A percentile compares a stretch with the other conserved stretches of the same genome.
These are phyloP conservation scores for Pandemis cinnamomeana DNA, from an alignment of 2,888 invertebrate species.

Conservation along the genomic window DNA sequence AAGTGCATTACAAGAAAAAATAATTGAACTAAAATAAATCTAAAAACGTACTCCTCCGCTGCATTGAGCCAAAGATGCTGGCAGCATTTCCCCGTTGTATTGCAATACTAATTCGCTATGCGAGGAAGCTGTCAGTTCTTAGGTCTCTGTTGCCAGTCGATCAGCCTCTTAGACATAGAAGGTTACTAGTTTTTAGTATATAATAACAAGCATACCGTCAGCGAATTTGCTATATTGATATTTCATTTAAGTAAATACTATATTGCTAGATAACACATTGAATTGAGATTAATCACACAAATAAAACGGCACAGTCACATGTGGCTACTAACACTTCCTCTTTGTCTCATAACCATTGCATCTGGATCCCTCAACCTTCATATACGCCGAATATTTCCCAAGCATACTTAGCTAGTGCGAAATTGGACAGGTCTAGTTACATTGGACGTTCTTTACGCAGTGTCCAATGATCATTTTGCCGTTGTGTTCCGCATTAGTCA, in stretches of 20 bases:
- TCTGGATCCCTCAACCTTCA: conserved; percentile 5
- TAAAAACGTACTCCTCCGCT: no score
- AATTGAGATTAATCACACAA: conserved; percentile 12
- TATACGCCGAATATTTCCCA: neutral
- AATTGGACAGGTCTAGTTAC: conserved; percentile 20
- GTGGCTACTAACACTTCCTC: conserved; percentile 14
- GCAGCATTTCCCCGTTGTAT: no score
- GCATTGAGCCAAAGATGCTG: no score
- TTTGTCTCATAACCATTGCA: conserved; percentile 28
- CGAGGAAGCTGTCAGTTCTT: no score
- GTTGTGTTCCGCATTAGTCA: neutral
- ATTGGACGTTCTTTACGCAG: conserved; percentile 9
- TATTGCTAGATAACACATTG: conserved; percentile 17
- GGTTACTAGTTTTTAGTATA: no score
- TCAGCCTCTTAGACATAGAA: no score
- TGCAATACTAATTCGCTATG: no score
- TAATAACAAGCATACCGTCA: neutral
- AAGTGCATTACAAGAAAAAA: no score
- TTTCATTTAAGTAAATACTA: neutral
- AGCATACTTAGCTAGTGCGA: conserved; percentile 3
- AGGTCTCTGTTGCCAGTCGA: no score
- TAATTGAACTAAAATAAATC: no score
- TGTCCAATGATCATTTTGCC: conserved; percentile 9
- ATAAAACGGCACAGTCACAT: conserved; percentile 11
- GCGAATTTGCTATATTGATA: neutral